Evolutionary conservation across 2,797 vertebrate genomes (phyloP).

Genomic region (Cottoperca gobio): DNA sequence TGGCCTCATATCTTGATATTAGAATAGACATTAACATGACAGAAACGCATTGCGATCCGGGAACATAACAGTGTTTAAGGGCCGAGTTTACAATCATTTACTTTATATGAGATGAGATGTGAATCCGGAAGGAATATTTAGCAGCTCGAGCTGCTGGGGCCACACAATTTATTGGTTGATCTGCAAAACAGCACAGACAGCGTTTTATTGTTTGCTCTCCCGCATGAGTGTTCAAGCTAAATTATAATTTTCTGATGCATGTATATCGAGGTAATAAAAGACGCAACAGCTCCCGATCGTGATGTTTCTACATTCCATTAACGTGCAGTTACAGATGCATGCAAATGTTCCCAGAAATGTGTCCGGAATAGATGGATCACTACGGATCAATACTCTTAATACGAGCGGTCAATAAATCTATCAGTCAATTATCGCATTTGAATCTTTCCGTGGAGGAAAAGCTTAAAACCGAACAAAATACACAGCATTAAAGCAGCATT

Average conservation of each 20-base stretch:
- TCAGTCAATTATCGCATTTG: constrained; percentile 62
- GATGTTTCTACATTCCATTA: constrained; percentile 66
- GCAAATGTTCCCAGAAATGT: constrained; percentile 60
- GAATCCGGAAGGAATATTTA: constrained; percentile 69
- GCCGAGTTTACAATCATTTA: constrained; percentile 72
- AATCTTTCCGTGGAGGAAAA: constrained; percentile 45
- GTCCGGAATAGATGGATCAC: constrained; percentile 65
- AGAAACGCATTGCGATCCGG: constrained; percentile 48
- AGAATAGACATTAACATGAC: constrained; percentile 75
- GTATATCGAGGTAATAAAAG: constrained; percentile 69
- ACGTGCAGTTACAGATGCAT: constrained; percentile 67
- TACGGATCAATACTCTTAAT: constrained; percentile 73
- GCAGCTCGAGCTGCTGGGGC: constrained; percentile 59
- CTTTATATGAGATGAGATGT: constrained; percentile 69
- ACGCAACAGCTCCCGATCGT: constrained; percentile 63
- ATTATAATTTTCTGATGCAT: constrained; percentile 75
- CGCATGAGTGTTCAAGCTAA: constrained; percentile 72
- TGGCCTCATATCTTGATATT: constrained; percentile 66
- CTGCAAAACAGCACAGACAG: constrained; percentile 69
- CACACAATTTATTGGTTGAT: constrained; percentile 74
- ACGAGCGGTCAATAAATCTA: constrained; percentile 71
- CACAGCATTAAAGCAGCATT: constrained; percentile 10
- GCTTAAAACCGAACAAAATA: constrained; percentile 12
- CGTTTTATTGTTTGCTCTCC: constrained; percentile 75
- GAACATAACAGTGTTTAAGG: constrained; percentile 71